These are phyloP conservation scores for Halictus rubicundus DNA, from an alignment of 1,140 invertebrate species.

Conservation along the genomic window DNA sequence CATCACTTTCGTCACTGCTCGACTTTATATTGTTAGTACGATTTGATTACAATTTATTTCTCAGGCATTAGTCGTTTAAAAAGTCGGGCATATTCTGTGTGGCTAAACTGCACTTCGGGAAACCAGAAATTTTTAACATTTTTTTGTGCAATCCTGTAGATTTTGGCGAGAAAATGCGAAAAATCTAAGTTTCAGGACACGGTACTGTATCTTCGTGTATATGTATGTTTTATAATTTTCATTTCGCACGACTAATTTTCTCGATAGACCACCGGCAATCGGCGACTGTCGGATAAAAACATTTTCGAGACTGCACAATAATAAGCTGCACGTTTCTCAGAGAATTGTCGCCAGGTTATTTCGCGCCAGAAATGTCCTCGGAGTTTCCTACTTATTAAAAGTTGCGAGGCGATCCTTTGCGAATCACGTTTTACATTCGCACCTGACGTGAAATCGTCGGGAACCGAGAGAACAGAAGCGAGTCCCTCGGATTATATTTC, in stretches of 20 bases:
- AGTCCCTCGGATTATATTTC: conserved; percentile 43
- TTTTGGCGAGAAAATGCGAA: too few species aligned
- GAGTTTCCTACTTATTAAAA: conserved; percentile 54
- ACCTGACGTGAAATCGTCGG: conserved; percentile 31
- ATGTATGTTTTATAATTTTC: too few species aligned
- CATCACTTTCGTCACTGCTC: too few species aligned
- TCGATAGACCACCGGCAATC: background rate
- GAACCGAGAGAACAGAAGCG: conserved; percentile 9
- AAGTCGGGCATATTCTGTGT: too few species aligned
- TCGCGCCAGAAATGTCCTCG: conserved; percentile 10
- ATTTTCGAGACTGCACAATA: background rate
- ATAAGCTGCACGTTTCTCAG: conserved; percentile 4
- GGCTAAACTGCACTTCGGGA: too few species aligned
- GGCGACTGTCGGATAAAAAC: background rate
- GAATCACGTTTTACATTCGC: conserved; percentile 46
- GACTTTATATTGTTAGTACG: too few species aligned
- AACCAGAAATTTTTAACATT: too few species aligned
- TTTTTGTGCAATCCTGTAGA: too few species aligned
- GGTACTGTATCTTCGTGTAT: too few species aligned
- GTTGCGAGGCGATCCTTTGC: conserved; percentile 25
- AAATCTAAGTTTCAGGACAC: too few species aligned
- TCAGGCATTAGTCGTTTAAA: too few species aligned
- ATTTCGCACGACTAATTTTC: background rate
- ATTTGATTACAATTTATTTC: too few species aligned
- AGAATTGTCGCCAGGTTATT: conserved; percentile 41